Percentiles rank a stretch among this genome's conserved stretches.
These are phyloP conservation scores for Ramazzottius varieornatus DNA, from an alignment of 2,888 invertebrate genomes.

Conservation along the genomic window DNA sequence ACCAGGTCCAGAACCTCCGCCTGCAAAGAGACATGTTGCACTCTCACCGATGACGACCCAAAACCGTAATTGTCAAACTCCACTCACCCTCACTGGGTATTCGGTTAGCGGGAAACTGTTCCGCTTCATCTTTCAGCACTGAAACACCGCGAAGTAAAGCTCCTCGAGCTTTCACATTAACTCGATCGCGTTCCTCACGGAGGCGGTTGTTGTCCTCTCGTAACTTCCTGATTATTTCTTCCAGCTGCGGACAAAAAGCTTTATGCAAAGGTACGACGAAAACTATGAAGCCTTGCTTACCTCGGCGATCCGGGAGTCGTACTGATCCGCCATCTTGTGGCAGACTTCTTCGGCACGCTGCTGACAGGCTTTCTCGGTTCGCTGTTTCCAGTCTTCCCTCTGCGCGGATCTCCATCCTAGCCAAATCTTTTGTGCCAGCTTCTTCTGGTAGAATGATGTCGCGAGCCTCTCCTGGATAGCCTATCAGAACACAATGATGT, in stretches of 20 bases:
- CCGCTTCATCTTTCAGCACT: background rate
- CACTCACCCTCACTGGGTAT: too few relatives aligned
- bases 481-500: too few relatives aligned
- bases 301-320: background rate
- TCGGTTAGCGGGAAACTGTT: background rate
- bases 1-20: too few relatives aligned
- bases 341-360: conserved; percentile 21
- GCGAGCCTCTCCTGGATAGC: background rate
- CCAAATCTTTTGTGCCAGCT: background rate
- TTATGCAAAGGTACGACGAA: too few relatives aligned
- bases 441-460: background rate
- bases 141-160: background rate
- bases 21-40: too few relatives aligned
- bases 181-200: background rate
- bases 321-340: background rate
- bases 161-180: background rate
- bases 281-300: too few relatives aligned
- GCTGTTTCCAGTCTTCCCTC: conserved; percentile 16
- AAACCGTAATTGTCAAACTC: too few relatives aligned
- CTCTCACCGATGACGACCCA: too few relatives aligned
- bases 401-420: conserved; percentile 18
- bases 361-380: conserved; percentile 21
- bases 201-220: background rate
- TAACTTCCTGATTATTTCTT: background rate
- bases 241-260: background rate